phyloP scores from a whole-genome alignment of 2,888 invertebrate genomes.

The Nebria brevicollis region DNA sequence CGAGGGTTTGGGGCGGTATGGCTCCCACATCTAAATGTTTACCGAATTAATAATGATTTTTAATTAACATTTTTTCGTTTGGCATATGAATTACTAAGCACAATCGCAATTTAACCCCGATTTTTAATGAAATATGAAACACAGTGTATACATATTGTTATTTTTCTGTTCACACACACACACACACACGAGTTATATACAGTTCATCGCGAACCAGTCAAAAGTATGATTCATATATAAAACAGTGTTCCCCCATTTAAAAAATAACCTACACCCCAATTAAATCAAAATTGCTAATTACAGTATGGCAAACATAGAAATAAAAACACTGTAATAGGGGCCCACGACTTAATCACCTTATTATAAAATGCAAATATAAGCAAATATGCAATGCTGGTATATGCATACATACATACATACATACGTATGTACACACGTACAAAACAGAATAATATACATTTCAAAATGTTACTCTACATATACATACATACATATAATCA shows the following conservation, averaged over 20 bases:
- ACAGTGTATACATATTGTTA: not conserved
- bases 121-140: not conserved
- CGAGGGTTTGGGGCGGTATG: no score
- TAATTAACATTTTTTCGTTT: not conserved
- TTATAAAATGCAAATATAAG: not conserved
- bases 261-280: not conserved
- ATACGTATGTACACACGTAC: not conserved
- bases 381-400: not conserved
- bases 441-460: not conserved
- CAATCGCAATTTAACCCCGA: not conserved
- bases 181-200: not conserved
- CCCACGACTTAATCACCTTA: not conserved
- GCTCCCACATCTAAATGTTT: not conserved
- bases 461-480: not conserved
- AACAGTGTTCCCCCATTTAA: not conserved
- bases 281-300: slow-evolving; percentile 1
- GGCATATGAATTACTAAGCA: not conserved
- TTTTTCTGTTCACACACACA: not conserved
- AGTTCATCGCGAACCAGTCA: not conserved
- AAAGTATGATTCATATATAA: not conserved
- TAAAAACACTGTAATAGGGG: not conserved
- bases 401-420: not conserved
- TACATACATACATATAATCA: not conserved
- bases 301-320: not conserved
- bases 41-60: slow-evolving; percentile 1